phyloP scores from a whole-genome alignment of 2,113 vertebrate genomes.

The Sebastes schlegelii region DNA sequence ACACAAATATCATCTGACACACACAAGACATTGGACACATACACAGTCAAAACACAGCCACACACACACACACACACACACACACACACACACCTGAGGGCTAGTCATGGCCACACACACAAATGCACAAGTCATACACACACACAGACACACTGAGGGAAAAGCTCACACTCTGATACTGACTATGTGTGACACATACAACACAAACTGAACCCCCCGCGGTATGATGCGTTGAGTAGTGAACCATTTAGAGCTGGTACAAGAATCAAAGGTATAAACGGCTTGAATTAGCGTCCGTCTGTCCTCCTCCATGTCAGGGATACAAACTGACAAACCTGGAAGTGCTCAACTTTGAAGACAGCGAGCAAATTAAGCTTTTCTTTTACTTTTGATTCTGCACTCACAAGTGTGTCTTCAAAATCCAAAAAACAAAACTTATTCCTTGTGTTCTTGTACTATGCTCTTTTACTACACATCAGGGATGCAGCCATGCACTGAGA shows the following conservation, averaged over 20 bases:
- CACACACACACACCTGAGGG: slow-evolving; percentile 43
- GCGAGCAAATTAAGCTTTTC: not conserved
- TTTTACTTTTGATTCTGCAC: not conserved
- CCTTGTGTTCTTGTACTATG: no score
- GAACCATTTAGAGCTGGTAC: not conserved
- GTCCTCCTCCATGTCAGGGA: not conserved
- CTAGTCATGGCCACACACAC: slow-evolving; percentile 44
- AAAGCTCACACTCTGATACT: slow-evolving; percentile 18
- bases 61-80: slow-evolving; percentile 2
- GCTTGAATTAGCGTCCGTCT: not conserved
- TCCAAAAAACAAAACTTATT: no score
- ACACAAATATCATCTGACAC: slow-evolving; percentile 58
- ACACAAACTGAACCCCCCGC: not conserved
- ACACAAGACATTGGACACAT: slow-evolving; percentile 15
- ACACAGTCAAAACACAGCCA: slow-evolving; percentile 4
- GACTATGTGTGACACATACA: slow-evolving; percentile 1
- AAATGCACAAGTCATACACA: slow-evolving; percentile 13
- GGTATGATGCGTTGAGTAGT: not conserved
- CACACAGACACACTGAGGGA: slow-evolving; percentile 16
- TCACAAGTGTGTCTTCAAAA: not conserved
- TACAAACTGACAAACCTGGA: not conserved
- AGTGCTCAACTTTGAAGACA: not conserved
- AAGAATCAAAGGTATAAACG: not conserved
- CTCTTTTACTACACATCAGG: no score
- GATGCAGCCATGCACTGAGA: no score